Conservation (phyloP, 2,113 vertebrate species). For the Gallinago media region DNA sequence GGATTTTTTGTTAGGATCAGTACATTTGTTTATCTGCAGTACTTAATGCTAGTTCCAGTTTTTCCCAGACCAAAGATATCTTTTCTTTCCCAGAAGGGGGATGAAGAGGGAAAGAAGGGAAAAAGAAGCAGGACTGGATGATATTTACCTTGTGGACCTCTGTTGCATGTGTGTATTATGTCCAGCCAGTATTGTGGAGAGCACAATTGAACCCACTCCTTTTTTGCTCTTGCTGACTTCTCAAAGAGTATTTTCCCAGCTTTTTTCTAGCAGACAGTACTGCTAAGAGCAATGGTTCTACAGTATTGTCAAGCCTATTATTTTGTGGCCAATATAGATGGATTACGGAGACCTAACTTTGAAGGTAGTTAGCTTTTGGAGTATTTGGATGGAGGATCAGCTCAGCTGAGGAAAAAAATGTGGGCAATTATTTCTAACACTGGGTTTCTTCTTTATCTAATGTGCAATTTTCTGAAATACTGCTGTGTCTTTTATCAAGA, state of each 20-base stretch:
- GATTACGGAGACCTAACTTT: constrained; percentile 1
- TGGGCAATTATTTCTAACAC: constrained; percentile 45
- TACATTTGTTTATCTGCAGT: neutral
- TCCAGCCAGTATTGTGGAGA: neutral
- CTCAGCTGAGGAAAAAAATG: constrained; percentile 1
- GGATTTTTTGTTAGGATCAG: neutral
- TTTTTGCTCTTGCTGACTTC: neutral
- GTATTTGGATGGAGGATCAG: constrained; percentile 18
- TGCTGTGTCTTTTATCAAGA: constrained; percentile 48
- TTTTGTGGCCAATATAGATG: constrained; percentile 2
- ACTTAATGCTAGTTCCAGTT: neutral
- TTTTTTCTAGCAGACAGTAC: neutral
- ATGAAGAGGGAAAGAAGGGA: neutral
- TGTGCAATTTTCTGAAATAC: constrained; percentile 60
- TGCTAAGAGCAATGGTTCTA: neutral
- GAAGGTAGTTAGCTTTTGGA: constrained; percentile 37
- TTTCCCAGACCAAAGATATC: neutral
- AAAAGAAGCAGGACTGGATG: neutral
- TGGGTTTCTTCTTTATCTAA: constrained; percentile 56
- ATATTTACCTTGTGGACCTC: neutral
- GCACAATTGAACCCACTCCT: neutral
- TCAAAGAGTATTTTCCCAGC: neutral
- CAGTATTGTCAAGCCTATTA: constrained; percentile 4
- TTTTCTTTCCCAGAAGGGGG: neutral
- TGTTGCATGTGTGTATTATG: neutral